A percentile compares a stretch with the other conserved stretches of the same genome.
phyloP scores from a whole-genome alignment of 2,888 invertebrate species.

The Phengaris arion region DNA sequence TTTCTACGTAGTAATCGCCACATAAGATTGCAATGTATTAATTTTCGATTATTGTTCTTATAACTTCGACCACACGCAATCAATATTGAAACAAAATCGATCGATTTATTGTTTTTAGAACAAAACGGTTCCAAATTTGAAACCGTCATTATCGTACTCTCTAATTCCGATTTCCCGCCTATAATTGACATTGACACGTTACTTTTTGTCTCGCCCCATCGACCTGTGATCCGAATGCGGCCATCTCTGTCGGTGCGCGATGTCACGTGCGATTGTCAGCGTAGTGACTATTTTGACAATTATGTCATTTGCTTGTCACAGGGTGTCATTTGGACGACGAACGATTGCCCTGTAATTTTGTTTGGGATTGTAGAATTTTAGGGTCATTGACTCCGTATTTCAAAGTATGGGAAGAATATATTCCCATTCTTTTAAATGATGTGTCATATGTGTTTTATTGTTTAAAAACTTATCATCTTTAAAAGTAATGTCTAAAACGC shows the following conservation, averaged over 20 bases:
- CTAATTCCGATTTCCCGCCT: conserved; percentile 78
- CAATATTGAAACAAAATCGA: conserved; percentile 62
- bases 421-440: conserved; percentile 42
- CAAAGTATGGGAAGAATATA: conserved; percentile 70
- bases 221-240: conserved; percentile 37
- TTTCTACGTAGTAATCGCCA: conserved; percentile 59
- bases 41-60: conserved; percentile 72
- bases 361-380: conserved; percentile 69
- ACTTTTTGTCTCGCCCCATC: conserved; percentile 53
- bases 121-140: conserved; percentile 77
- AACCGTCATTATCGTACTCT: conserved; percentile 68
- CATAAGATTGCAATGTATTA: conserved; percentile 67
- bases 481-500: no score
- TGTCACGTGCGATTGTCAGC: conserved; percentile 77
- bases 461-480: neutral
- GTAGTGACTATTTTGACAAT: conserved; percentile 78
- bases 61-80: conserved; percentile 77
- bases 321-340: conserved; percentile 77
- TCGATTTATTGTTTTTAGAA: conserved; percentile 77
- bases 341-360: conserved; percentile 76
- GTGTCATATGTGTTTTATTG: conserved; percentile 14
- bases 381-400: conserved; percentile 65
- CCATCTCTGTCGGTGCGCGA: conserved; percentile 53
- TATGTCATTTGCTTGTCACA: conserved; percentile 78
- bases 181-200: conserved; percentile 77